Conservation (phyloP, 2,797 vertebrate species). For the Lemur catta region DNA sequence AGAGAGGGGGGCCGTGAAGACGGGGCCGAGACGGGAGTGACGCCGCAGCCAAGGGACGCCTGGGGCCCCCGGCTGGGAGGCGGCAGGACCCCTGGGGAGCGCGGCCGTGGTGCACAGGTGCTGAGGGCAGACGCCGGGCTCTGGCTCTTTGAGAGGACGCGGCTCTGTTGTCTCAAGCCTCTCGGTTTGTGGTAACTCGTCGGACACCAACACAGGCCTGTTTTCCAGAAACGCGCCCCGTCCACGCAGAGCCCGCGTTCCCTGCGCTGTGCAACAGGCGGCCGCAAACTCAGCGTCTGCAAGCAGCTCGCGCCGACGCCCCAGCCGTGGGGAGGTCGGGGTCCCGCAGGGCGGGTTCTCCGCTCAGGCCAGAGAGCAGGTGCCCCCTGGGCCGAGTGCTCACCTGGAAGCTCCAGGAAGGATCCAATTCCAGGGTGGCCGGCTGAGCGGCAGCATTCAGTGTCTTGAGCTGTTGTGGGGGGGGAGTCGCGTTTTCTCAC, state of each 20-base stretch:
- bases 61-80: accelerated
- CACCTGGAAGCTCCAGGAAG: neutral
- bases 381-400: accelerated
- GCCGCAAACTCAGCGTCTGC: neutral
- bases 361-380: accelerated
- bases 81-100: accelerated
- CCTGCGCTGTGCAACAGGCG: accelerated
- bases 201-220: accelerated
- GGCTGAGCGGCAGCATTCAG: neutral
- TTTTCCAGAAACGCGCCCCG: accelerated
- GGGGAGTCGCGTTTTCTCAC: accelerated
- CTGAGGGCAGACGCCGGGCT: accelerated
- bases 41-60: accelerated
- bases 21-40: neutral
- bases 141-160: accelerated
- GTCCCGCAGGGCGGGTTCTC: accelerated
- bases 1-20: accelerated
- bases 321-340: accelerated
- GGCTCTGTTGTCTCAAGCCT: accelerated
- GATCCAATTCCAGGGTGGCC: accelerated
- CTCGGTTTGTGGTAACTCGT: accelerated
- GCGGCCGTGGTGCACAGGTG: accelerated
- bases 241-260: accelerated
- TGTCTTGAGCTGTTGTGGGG: accelerated
- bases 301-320: accelerated